These are phyloP conservation scores for Tachina grossa DNA, from an alignment of 2,888 invertebrate genomes.

Conservation along the genomic window DNA sequence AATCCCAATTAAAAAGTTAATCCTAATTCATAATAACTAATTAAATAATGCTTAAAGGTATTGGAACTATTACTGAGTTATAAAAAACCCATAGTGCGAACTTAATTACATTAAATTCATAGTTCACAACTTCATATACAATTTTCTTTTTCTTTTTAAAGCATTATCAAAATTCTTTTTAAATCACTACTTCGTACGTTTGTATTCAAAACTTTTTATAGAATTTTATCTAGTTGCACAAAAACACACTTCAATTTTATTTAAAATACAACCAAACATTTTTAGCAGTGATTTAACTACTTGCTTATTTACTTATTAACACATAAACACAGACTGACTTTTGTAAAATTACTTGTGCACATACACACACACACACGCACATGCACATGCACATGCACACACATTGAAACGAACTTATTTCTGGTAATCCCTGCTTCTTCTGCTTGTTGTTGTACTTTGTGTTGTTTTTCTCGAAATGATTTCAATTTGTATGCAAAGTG, in stretches of 20 bases:
- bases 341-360: background rate
- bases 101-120: background rate
- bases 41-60: too few species aligned
- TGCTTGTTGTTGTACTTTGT: background rate
- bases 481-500: slow-evolving; percentile 46
- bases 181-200: slow-evolving; percentile 13
- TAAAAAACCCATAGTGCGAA: too few species aligned
- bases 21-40: too few species aligned
- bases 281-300: background rate
- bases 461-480: background rate
- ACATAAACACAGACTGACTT: background rate
- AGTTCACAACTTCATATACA: background rate
- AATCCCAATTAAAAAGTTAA: too few species aligned
- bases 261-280: background rate
- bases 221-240: background rate
- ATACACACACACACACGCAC: background rate
- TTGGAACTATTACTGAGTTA: too few species aligned
- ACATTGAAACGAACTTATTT: background rate
- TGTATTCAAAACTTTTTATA: background rate
- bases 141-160: background rate
- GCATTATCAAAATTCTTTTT: background rate
- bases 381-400: background rate
- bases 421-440: background rate
- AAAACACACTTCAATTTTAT: background rate
- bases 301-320: background rate